Evolutionary conservation across 1,140 invertebrate genomes (phyloP).

Genomic region (Goniozus legneri): DNA sequence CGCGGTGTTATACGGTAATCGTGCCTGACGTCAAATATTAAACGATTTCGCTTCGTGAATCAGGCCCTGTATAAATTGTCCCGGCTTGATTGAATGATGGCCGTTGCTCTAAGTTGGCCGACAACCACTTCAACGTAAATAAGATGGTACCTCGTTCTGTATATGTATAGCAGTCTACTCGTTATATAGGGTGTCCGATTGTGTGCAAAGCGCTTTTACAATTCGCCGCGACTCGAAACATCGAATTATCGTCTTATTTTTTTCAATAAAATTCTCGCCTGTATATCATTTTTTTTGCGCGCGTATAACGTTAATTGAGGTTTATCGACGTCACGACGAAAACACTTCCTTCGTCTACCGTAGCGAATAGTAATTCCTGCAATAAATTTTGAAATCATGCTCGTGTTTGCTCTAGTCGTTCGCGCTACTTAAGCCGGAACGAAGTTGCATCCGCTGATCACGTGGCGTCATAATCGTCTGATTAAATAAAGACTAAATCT

Average conservation of each 20-base stretch:
- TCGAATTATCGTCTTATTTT: too few species aligned
- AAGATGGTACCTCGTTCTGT: slow-evolving; percentile 36
- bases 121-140: slow-evolving; percentile 46
- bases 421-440: slow-evolving; percentile 7
- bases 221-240: too few species aligned
- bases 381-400: slow-evolving; percentile 24
- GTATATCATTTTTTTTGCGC: too few species aligned
- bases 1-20: slow-evolving; percentile 42
- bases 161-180: slow-evolving; percentile 23
- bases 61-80: slow-evolving; percentile 47
- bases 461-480: too few species aligned
- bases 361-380: slow-evolving; percentile 15
- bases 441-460: slow-evolving; percentile 12
- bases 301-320: too few species aligned
- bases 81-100: slow-evolving; percentile 46
- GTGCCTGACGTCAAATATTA: slow-evolving; percentile 47
- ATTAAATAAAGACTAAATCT: too few species aligned
- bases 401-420: slow-evolving; percentile 21
- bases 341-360: slow-evolving; percentile 2
- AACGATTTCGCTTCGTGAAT: slow-evolving; percentile 47
- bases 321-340: too few species aligned
- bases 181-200: slow-evolving; percentile 30
- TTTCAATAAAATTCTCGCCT: too few species aligned
- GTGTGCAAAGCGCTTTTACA: too few species aligned
- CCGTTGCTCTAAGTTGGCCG: slow-evolving; percentile 42